Base-by-base conservation (phyloP, 2,888 invertebrate species). In the Meteorus colon region DNA sequence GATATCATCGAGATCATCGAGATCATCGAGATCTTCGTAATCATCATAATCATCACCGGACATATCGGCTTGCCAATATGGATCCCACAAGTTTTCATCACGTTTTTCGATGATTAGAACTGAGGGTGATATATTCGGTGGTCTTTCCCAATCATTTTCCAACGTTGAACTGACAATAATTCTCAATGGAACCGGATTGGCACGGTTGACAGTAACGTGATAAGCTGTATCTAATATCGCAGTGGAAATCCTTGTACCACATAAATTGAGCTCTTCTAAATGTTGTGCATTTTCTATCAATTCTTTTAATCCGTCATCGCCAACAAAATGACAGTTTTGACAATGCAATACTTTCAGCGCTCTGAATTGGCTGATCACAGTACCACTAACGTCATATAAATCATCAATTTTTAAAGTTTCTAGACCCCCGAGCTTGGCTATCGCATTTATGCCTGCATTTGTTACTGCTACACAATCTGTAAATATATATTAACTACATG, bases 291-390 rank as follows among this genome's bases (percentile, higher is more conserved):
- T 69, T 4, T 55, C 27, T 0, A 74, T n/a, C 2, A 74, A 27
- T 51, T 8, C 14, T 4, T 51, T 55, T 2, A 70, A 63, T 1
- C 69, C 63, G 24, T 14, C 1, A n/a, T 74, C 63, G 24, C n/a
- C 4, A 12, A 74, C 51, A 31, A 4, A 6, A 24, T 69, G 69
- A 69, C 74, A 65, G 16, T 37, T 34, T 51, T 55, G 24, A 29
- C 74, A 70, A 10, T 74, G 48, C 34, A 74, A 34, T 34, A 16
- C 62, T 29, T 65, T 69, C 3, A 74, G 16, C n/a, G 12, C 62
- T n/a, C 16, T n/a, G n/a, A 74, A 48, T 34, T 24, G 19, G 24
- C 29, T 24, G 19, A 70, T 6, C 3, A 48, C 6, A 10, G 8
- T 8, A 34, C 51, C 63, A 48, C 29, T 27, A 10, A 74, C 34